phyloP scores from a whole-genome alignment of 1,140 invertebrate genomes.

The Holcopasites calliopsidis region DNA sequence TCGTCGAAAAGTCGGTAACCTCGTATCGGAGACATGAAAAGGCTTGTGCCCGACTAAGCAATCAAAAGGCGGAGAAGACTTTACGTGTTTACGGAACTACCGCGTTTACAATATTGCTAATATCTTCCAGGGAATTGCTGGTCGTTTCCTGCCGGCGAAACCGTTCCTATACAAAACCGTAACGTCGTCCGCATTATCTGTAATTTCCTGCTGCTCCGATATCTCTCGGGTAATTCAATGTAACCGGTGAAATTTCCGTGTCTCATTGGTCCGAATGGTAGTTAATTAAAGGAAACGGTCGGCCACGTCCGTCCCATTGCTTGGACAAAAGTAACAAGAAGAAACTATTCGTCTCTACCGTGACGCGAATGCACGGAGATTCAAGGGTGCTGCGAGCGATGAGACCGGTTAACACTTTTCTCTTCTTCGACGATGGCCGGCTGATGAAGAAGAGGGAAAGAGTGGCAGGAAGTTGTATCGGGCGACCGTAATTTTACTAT shows the following conservation, averaged over 20 bases:
- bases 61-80: slow-evolving; percentile 4
- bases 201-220: slow-evolving; percentile 24
- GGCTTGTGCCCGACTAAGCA: not conserved
- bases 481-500: not conserved
- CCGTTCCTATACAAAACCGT: slow-evolving; percentile 20
- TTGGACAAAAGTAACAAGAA: not conserved
- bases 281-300: slow-evolving; percentile 12
- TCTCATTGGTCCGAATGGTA: slow-evolving; percentile 26
- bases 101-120: not conserved
- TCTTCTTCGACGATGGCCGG: not conserved
- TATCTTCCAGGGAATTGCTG: slow-evolving; percentile 1
- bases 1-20: slow-evolving; percentile 7
- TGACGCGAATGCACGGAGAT: not conserved
- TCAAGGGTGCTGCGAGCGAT: not conserved
- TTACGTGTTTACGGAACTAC: not conserved
- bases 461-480: not conserved
- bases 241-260: slow-evolving; percentile 29
- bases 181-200: slow-evolving; percentile 5
- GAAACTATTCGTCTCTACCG: too few relatives aligned
- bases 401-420: not conserved
- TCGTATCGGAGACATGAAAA: not conserved
- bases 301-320: not conserved
- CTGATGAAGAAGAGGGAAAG: not conserved
- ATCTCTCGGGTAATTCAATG: slow-evolving; percentile 8
- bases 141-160: slow-evolving; percentile 15